Base-by-base conservation (phyloP, 1,140 invertebrate genomes). In the Coelopa frigida region DNA sequence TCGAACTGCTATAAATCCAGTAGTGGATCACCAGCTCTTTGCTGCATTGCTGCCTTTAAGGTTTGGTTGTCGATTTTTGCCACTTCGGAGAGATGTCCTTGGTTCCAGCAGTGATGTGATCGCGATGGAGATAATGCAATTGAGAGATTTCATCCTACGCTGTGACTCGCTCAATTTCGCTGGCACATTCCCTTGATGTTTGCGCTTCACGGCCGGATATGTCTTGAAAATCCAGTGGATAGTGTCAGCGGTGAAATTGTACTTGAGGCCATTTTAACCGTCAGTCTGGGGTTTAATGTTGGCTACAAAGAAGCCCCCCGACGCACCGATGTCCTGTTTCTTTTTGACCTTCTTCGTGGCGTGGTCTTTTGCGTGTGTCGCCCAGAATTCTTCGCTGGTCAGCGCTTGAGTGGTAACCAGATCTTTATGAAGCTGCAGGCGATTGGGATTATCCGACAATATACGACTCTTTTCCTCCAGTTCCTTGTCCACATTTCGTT, bases 91-190 rank as follows among this genome's bases (percentile, higher is more conserved):
- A 98, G 32, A 98, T 74, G 73, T 98, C 90, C 72, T 91, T 94
- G 70, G 82, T 88, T 51, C 86, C 84, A 26, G 87, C 78, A 52
- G 85, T 83, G 22, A 92, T 87, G 41, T 94, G 81, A 75, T 99
- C 96, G 51, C 79, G 75, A 75, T 99, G 94, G 80, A 98, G 99
- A 75, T 99, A 99, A 77, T 99, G 95, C 15, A 94, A 98, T 68
- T 99, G 95, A 99, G 99, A 73, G 99, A 99, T 58, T 95, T 90
- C 10, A 90, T 95, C 97, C 97, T 99, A 75, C 99, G 99, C 62
- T 98, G 93, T 2, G 87, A 78, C 72, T 99, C 97, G 1, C 85
- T 82, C 80, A 99, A 82, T 75, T 94, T 91, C 51, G 86, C 78
- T 36, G 96, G 97, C 27, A 99, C 96, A 74, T 93, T 86, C 73